Percentiles rank a stretch among this genome's conserved stretches.
phyloP scores from a whole-genome alignment of 2,797 vertebrate species.

The Macropodus opercularis region DNA sequence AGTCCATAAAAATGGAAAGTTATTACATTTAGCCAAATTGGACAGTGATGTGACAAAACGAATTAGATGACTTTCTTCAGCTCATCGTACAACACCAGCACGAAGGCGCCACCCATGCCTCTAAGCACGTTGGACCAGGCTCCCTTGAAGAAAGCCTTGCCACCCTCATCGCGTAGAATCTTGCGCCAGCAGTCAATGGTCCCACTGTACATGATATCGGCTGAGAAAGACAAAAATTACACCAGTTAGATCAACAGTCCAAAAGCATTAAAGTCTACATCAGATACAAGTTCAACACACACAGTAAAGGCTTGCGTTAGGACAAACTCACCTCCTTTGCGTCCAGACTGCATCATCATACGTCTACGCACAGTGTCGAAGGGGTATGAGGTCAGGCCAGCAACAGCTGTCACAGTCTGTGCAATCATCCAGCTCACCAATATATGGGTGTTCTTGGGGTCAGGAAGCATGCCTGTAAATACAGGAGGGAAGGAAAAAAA shows the following conservation, averaged over 20 bases:
- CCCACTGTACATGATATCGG: constrained; percentile 92
- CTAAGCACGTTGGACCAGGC: constrained; percentile 94
- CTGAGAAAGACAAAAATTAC: constrained; percentile 40
- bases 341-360: constrained; percentile 98
- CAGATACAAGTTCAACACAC: no score
- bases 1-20: constrained; percentile 86
- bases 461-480: constrained; percentile 91
- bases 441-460: constrained; percentile 90
- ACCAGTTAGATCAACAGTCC: background rate
- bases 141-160: constrained; percentile 95
- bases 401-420: constrained; percentile 88
- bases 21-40: constrained; percentile 87
- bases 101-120: constrained; percentile 94
- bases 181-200: constrained; percentile 96
- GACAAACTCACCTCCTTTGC: constrained; percentile 82
- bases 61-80: constrained; percentile 92
- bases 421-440: constrained; percentile 96
- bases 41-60: constrained; percentile 71
- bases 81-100: constrained; percentile 95
- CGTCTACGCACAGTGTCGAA: constrained; percentile 93
- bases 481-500: background rate
- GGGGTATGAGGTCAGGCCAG: constrained; percentile 91
- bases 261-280: no score
- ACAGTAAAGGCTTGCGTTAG: background rate
- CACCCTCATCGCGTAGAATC: constrained; percentile 89